phyloP scores from a whole-genome alignment of 2,888 invertebrate genomes.

The Agrotis puta region DNA sequence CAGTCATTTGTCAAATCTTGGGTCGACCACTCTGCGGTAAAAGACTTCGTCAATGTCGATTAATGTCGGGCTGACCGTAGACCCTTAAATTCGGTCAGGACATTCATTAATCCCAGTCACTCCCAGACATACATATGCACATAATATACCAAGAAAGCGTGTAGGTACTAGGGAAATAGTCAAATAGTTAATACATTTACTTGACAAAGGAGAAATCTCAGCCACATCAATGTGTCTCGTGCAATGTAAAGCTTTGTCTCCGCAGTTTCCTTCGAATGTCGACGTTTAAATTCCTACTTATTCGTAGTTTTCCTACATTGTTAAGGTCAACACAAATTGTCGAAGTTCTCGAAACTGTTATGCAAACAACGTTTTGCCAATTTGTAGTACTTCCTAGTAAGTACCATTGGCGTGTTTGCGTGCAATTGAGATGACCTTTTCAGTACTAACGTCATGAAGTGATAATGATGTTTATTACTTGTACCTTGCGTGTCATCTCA shows the following conservation, averaged over 20 bases:
- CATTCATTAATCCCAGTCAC: conserved; percentile 51
- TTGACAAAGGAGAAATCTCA: conserved; percentile 11
- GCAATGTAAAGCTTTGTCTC: conserved; percentile 13
- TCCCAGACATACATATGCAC: conserved; percentile 7
- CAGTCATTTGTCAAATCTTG: conserved; percentile 30
- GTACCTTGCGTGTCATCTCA: conserved; percentile 73
- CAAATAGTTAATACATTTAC: conserved; percentile 19
- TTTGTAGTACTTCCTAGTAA: conserved; percentile 72
- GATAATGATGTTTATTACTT: conserved; percentile 81
- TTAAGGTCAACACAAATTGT: conserved; percentile 56
- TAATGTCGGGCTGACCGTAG: conserved; percentile 26
- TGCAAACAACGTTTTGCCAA: conserved; percentile 74
- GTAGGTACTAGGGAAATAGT: conserved; percentile 14
- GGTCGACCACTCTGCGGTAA: conserved; percentile 27
- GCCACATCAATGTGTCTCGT: conserved; percentile 12
- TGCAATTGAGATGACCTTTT: conserved; percentile 75
- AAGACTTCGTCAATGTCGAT: conserved; percentile 50
- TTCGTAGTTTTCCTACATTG: conserved; percentile 49
- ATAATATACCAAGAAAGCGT: conserved; percentile 10
- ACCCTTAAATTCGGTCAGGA: conserved; percentile 39
- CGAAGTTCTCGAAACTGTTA: conserved; percentile 68
- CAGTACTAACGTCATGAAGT: conserved; percentile 71
- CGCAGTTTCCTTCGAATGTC: conserved; percentile 14
- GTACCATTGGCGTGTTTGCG: conserved; percentile 60
- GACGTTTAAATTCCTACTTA: conserved; percentile 23